phyloP scores from a whole-genome alignment of 2,113 vertebrate genomes.

The Propithecus coquereli region DNA sequence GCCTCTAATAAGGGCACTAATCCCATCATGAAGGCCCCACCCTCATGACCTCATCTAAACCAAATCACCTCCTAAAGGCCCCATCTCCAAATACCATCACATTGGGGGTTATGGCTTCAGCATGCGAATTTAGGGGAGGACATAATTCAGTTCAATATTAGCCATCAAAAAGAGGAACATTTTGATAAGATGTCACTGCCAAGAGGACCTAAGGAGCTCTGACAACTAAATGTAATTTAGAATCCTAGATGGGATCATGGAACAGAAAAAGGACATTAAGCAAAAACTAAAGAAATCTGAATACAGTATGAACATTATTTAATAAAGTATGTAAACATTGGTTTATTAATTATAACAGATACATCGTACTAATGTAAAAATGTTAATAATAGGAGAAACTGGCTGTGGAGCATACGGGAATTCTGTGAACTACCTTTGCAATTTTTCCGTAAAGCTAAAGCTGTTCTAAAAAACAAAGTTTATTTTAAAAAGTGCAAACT shows the following conservation, averaged over 20 bases:
- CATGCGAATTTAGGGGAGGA: background rate
- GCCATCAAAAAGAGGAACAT: background rate
- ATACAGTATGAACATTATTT: background rate
- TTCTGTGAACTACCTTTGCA: background rate
- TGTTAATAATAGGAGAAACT: background rate
- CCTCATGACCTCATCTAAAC: background rate
- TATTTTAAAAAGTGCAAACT: constrained; percentile 35
- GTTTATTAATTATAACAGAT: background rate
- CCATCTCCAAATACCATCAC: background rate
- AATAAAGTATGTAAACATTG: background rate
- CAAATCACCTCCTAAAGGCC: background rate
- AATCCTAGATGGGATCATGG: background rate
- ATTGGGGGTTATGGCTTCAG: background rate
- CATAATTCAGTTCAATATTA: background rate
- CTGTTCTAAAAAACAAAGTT: constrained; percentile 19
- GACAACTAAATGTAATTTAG: background rate
- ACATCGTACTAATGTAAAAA: background rate
- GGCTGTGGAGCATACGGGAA: background rate
- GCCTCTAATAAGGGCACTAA: background rate
- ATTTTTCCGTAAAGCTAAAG: constrained; percentile 10
- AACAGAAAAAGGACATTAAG: background rate
- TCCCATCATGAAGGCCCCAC: background rate
- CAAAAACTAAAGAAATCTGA: background rate
- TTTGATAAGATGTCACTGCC: background rate
- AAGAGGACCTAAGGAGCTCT: background rate